Evolutionary conservation across 37 sponge, comb jelly and placozoan species (phyloP).

Genomic region (Halichondria panicea): DNA sequence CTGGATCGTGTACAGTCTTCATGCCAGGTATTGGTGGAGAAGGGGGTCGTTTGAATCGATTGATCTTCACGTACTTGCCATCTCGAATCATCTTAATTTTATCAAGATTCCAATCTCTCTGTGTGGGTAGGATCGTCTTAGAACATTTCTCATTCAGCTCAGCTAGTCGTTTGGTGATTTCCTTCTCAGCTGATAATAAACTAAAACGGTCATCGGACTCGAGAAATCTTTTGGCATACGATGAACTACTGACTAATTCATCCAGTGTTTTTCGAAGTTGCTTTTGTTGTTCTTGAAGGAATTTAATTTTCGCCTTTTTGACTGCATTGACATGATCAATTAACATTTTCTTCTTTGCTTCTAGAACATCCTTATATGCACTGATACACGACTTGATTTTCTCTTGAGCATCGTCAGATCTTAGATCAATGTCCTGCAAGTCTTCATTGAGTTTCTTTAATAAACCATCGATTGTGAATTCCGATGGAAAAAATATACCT

Average conservation of each 20-base stretch:
- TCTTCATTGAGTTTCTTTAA: slow-evolving; percentile 40
- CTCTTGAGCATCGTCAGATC: slow-evolving; percentile 23
- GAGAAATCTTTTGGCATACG: slow-evolving; percentile 4
- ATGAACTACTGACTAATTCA: slow-evolving; percentile 9
- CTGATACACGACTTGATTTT: slow-evolving; percentile 21
- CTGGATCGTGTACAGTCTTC: slow-evolving; percentile 22
- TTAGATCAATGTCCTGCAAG: slow-evolving; percentile 36
- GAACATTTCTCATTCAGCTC: slow-evolving; percentile 61
- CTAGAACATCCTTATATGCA: slow-evolving; percentile 11
- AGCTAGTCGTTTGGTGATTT: slow-evolving; percentile 34
- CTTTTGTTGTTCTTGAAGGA: slow-evolving; percentile 51
- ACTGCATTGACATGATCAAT: slow-evolving; percentile 53
- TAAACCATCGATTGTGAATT: slow-evolving; percentile 45
- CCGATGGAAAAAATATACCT: slow-evolving; percentile 50
- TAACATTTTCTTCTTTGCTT: slow-evolving; percentile 17
- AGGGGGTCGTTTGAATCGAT: neutral
- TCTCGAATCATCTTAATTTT: slow-evolving; percentile 42
- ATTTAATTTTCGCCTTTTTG: slow-evolving; percentile 44
- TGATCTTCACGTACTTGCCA: slow-evolving; percentile 38
- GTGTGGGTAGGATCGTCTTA: slow-evolving; percentile 27
- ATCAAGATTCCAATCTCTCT: slow-evolving; percentile 51
- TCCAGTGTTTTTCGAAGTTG: slow-evolving; percentile 29
- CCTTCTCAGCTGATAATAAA: slow-evolving; percentile 31
- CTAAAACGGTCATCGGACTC: slow-evolving; percentile 50
- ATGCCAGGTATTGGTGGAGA: slow-evolving; percentile 12